Evolutionary conservation across 2,888 invertebrate species (phyloP).

Genomic region (Polymixis lichenea): DNA sequence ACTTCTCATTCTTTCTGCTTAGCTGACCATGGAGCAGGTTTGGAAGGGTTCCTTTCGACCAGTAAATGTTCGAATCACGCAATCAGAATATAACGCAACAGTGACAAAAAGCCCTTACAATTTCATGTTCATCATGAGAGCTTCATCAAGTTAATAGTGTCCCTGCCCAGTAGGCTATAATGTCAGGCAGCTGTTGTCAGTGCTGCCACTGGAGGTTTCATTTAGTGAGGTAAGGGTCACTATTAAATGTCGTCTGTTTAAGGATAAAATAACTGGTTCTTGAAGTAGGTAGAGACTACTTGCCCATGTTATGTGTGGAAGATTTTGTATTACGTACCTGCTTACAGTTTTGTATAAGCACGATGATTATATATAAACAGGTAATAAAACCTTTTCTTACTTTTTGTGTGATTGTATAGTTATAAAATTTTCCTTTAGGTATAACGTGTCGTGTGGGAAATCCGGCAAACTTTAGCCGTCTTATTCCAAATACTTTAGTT

Average conservation of each 20-base stretch:
- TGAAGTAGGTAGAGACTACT: neutral
- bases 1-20: neutral
- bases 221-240: neutral
- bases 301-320: neutral
- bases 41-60: neutral
- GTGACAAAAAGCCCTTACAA: neutral
- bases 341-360: neutral
- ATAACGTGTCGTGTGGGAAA: neutral
- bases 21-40: neutral
- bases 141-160: slow-evolving; percentile 16
- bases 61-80: neutral
- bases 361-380: no score
- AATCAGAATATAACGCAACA: neutral
- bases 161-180: neutral
- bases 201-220: slow-evolving; percentile 8
- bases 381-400: neutral
- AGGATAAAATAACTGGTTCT: slow-evolving; percentile 22
- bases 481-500: no score
- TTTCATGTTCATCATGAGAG: neutral
- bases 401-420: neutral
- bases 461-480: neutral
- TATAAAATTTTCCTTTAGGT: neutral
- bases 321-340: neutral
- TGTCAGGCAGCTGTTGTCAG: slow-evolving; percentile 37
- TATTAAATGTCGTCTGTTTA: slow-evolving; percentile 30